phyloP scores from a whole-genome alignment of 2,113 vertebrate species.

The Hemiprocne comata region DNA sequence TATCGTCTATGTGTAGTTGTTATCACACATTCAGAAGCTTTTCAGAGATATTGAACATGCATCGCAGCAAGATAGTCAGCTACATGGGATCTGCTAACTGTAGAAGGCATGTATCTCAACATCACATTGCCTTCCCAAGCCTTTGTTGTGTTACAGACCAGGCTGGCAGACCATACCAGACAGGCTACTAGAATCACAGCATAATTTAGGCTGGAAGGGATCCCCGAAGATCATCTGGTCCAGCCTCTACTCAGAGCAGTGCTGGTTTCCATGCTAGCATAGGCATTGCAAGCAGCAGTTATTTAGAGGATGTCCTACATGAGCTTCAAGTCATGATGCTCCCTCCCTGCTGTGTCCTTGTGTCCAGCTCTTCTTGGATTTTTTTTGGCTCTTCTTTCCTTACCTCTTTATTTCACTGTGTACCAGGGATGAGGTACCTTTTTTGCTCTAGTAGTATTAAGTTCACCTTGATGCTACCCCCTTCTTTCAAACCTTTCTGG shows the following conservation, averaged over 20 bases:
- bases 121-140: background rate
- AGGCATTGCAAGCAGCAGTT: background rate
- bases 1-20: background rate
- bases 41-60: background rate
- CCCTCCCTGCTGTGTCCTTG: background rate
- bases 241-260: background rate
- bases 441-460: background rate
- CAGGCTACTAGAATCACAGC: background rate
- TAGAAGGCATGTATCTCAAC: background rate
- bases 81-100: background rate
- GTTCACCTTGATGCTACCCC: background rate
- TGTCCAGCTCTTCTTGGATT: background rate
- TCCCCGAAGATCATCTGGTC: background rate
- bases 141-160: background rate
- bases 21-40: background rate
- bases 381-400: background rate
- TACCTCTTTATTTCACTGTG: background rate
- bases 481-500: background rate
- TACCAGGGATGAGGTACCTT: background rate
- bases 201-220: background rate
- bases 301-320: background rate
- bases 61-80: background rate
- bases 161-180: background rate
- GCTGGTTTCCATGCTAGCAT: background rate
- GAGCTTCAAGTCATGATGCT: background rate